Conservation (phyloP, 2,113 vertebrate species). For the Seriola dumerili region DNA sequence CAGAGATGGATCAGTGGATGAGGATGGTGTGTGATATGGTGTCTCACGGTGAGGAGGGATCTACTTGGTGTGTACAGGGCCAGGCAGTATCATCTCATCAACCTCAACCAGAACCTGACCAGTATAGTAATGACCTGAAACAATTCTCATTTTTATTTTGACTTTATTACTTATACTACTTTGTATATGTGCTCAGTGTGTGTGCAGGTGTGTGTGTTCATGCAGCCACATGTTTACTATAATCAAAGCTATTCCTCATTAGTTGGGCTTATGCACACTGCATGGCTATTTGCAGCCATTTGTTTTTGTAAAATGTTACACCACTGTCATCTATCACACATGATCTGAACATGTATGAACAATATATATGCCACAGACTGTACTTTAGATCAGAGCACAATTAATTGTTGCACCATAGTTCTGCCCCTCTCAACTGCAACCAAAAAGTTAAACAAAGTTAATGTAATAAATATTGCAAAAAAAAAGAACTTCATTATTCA, state of each 20-base stretch:
- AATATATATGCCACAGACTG: slow-evolving; percentile 12
- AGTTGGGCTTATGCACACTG: neutral
- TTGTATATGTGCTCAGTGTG: neutral
- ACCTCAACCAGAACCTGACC: too few relatives aligned
- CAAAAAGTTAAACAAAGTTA: slow-evolving; percentile 18
- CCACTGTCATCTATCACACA: slow-evolving; percentile 23
- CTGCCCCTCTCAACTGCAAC: neutral
- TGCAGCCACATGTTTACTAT: slow-evolving; percentile 10
- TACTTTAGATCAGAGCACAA: slow-evolving; percentile 18
- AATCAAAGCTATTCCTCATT: slow-evolving; percentile 43
- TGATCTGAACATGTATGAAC: slow-evolving; percentile 34
- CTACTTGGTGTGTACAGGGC: too few relatives aligned
- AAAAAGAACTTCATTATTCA: too few relatives aligned
- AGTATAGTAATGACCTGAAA: too few relatives aligned
- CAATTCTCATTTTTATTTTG: too few relatives aligned
- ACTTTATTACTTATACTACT: too few relatives aligned
- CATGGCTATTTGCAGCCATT: slow-evolving; percentile 16
- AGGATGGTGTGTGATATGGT: too few relatives aligned
- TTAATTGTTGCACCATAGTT: neutral
- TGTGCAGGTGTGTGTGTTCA: neutral
- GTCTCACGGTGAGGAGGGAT: too few relatives aligned
- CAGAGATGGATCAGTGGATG: too few relatives aligned
- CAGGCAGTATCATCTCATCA: too few relatives aligned
- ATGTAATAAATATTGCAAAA: neutral
- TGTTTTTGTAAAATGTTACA: slow-evolving; percentile 18